Base-by-base conservation (phyloP, 2,113 vertebrate species). In the Tamias sibiricus region DNA sequence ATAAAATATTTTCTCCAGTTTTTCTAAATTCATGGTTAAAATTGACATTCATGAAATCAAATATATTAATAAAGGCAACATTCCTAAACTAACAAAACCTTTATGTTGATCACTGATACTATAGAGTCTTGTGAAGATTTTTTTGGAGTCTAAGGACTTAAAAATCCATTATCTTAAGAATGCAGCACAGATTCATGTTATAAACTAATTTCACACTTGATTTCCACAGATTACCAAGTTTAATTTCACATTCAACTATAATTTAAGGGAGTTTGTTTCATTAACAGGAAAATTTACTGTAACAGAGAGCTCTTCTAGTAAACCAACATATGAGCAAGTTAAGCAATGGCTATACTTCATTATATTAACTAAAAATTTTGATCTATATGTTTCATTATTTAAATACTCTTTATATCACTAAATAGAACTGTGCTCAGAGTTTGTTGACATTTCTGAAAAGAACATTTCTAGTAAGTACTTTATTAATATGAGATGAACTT, bases 201-300 rank as follows among this genome's bases (percentile, higher is more conserved):
- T 82, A 92, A 92, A 90, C 57, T 87, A 92, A 97, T 94, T 96
- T 97, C 72, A 95, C 82, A 96, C 40, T 91, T 92, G 76, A 82
- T 75, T 96, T 94, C 62, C 37, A 92, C 52, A 82, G 80, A 76
- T 91, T 93, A 88, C 1, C 14, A 89, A 84, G 92, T 88, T 88
- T 97, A 94, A 97, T 92, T 96, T 85, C 81, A 96, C 14, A 59
- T 66, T 96, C 62, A 94, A 75, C 20, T 83, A 71, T 49, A 94
- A 95, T 94, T 82, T 92, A 81, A 92, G 37, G 16, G 10, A 71
- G 5, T 91, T 82, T 92, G 13, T 87, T 95, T 96, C 49, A 62
- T 95, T 71, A 96, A 54, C 7, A 90, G 79, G 32, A 95, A 96
- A 81, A 62, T 62, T 85, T 88, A 85, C 42, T 74, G 90, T 82